Evolutionary conservation across 64 coral and sea anemone genomes (phyloP).

Genomic region (Porites lutea): DNA sequence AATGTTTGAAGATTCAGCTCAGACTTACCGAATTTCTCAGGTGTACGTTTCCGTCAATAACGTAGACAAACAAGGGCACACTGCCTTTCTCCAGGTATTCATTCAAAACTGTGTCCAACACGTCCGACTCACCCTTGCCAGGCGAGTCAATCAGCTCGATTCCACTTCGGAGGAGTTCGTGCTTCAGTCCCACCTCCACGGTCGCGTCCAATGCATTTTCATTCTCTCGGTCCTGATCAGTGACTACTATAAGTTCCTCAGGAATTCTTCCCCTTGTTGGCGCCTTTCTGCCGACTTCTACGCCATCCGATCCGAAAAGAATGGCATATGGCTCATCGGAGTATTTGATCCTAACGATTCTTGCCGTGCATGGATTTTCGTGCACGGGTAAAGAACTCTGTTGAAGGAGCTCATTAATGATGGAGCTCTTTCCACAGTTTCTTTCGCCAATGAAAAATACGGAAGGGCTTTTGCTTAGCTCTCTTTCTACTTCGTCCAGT

Average conservation of each 20-base stretch:
- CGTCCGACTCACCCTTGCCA: slow-evolving; percentile 40
- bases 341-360: slow-evolving; percentile 60
- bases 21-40: slow-evolving; percentile 40
- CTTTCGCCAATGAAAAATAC: slow-evolving; percentile 42
- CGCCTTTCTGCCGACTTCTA: background rate
- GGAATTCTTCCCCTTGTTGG: background rate
- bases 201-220: background rate
- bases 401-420: slow-evolving; percentile 40
- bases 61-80: slow-evolving; percentile 64
- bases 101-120: slow-evolving; percentile 43
- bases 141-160: slow-evolving; percentile 70
- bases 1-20: too few relatives aligned
- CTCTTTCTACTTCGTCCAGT: slow-evolving; percentile 17
- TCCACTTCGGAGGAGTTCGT: slow-evolving; percentile 46
- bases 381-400: slow-evolving; percentile 18
- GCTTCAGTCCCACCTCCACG: slow-evolving; percentile 49
- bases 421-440: slow-evolving; percentile 42
- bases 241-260: background rate
- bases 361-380: slow-evolving; percentile 57
- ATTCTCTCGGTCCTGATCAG: background rate
- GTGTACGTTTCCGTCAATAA: slow-evolving; percentile 40
- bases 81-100: slow-evolving; percentile 49
- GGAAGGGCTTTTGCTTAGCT: slow-evolving; percentile 10
- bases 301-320: slow-evolving; percentile 10
- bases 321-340: background rate